Evolutionary conservation across 2,888 invertebrate genomes (phyloP).

Genomic region (Tachystola acroxantha): DNA sequence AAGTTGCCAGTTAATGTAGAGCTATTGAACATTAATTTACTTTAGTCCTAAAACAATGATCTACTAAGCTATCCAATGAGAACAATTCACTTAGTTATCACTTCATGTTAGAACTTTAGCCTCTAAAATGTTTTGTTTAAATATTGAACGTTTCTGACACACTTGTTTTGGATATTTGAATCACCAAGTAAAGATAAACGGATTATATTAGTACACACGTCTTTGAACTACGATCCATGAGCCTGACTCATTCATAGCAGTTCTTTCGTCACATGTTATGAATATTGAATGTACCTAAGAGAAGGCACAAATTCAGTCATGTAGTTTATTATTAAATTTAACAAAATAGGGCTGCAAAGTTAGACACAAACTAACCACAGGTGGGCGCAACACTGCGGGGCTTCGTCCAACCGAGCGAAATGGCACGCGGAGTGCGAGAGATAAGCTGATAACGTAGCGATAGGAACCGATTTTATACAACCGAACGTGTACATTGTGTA

Average conservation of each 20-base stretch:
- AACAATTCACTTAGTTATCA: no score
- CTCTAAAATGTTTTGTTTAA: no score
- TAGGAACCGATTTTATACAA: constrained; percentile 45
- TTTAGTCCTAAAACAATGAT: no score
- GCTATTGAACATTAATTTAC: not conserved
- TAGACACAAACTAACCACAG: constrained; percentile 41
- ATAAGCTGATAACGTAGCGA: constrained; percentile 73
- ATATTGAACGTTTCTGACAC: no score
- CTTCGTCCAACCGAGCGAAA: constrained; percentile 52
- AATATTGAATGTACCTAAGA: not conserved
- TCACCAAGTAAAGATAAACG: not conserved
- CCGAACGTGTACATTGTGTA: constrained; percentile 46
- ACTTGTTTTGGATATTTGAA: not conserved
- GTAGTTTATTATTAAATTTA: constrained; percentile 38
- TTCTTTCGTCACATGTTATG: not conserved
- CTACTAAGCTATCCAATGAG: no score
- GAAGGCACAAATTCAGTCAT: not conserved
- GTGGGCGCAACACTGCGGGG: constrained; percentile 51
- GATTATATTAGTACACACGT: no score
- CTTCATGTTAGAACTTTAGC: no score
- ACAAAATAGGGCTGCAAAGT: constrained; percentile 30
- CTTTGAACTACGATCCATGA: no score
- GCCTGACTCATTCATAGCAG: not conserved
- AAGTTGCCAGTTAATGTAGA: not conserved
- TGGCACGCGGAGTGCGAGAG: constrained; percentile 59